phyloP scores from a whole-genome alignment of 2,888 invertebrate genomes.

The Orthosia incerta region DNA sequence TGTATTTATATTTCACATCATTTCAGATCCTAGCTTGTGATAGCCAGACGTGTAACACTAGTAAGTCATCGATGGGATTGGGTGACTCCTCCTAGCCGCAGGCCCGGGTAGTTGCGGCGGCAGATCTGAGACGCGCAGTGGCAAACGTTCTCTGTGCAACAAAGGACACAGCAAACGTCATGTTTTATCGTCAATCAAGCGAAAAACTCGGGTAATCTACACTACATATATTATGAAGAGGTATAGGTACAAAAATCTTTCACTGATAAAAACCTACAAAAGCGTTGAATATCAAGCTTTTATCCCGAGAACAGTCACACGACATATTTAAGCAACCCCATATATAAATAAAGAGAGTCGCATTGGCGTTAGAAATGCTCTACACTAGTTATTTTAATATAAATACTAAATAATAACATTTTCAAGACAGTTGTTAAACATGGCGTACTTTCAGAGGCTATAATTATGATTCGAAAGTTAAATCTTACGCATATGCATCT shows the following conservation, averaged over 20 bases:
- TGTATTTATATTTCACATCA: no score
- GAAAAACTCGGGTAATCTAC: no score
- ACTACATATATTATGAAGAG: no score
- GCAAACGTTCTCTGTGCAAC: slow-evolving; percentile 75
- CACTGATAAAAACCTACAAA: no score
- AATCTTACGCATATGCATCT: no score
- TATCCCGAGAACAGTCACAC: not conserved
- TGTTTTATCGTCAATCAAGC: no score
- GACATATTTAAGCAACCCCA: not conserved
- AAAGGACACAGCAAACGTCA: slow-evolving; percentile 3
- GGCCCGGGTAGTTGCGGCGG: slow-evolving; percentile 54
- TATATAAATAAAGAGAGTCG: no score
- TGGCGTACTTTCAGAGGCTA: no score
- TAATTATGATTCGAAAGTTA: no score
- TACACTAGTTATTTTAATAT: not conserved
- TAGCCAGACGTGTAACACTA: not conserved
- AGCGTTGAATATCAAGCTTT: no score
- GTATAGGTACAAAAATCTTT: no score
- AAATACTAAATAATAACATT: not conserved
- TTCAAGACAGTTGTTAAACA: no score
- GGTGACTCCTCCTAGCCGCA: slow-evolving; percentile 56
- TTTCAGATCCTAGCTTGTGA: not conserved
- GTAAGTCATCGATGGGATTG: slow-evolving; percentile 24
- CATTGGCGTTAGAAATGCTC: not conserved
- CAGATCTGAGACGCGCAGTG: slow-evolving; percentile 70